phyloP scores from a whole-genome alignment of 2,113 vertebrate genomes.

The Falcunculus frontatus region DNA sequence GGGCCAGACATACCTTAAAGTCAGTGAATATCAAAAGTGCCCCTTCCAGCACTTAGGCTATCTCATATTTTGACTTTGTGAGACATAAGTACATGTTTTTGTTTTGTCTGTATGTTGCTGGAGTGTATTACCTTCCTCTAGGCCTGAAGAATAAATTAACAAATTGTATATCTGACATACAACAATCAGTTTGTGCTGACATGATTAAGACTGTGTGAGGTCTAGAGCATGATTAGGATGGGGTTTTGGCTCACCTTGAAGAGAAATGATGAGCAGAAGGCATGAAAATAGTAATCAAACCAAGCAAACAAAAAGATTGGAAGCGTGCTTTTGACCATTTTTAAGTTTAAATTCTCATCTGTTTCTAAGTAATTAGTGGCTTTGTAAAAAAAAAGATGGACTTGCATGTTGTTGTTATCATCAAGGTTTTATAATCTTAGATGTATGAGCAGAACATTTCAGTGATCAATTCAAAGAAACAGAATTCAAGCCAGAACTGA shows the following conservation, averaged over 20 bases:
- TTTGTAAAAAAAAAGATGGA: neutral
- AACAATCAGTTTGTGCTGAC: neutral
- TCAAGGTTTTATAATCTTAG: neutral
- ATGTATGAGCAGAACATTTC: neutral
- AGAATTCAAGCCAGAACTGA: neutral
- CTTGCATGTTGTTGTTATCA: neutral
- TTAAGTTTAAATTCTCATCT: neutral
- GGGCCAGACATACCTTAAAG: neutral
- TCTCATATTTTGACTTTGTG: neutral
- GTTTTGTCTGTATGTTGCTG: neutral
- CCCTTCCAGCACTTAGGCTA: neutral
- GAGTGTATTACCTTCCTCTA: neutral
- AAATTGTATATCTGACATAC: neutral
- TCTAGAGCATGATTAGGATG: neutral
- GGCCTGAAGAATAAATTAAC: constrained; percentile 5
- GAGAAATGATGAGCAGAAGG: neutral
- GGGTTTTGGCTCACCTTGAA: neutral
- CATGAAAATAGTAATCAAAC: neutral
- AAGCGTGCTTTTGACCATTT: neutral
- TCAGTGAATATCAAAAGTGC: neutral
- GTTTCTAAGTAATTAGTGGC: neutral
- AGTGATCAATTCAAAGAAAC: neutral
- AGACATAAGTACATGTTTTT: neutral
- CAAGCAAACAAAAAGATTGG: neutral
- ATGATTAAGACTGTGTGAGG: constrained; percentile 13